Evolutionary conservation across 2,113 vertebrate genomes (phyloP), one percentile per base, ranked within the genome.

Genomic region (Pollachius pollachius): DNA sequence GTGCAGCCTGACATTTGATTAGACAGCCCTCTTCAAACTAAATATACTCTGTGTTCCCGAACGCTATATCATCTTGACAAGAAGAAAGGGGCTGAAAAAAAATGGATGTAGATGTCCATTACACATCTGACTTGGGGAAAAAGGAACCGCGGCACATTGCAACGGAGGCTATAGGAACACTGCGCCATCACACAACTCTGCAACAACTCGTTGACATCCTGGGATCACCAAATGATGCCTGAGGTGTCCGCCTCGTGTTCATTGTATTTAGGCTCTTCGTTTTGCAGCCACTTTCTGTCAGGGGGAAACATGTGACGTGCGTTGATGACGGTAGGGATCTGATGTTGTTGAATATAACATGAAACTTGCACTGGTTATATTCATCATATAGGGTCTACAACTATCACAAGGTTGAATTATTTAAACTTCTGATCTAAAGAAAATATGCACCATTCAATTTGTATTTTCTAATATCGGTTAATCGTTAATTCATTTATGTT

Each of bases 21-120:
- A 89, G 88, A 90, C 90, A 89, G 86, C 73, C 75, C 84, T 88
- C 84, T 81, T 87, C 87, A 89, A 84, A 86, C 76, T 82, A 87
- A 90, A 89, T 88, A 90, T 80, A 85, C 82, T 87, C 73, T 81
- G 79, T 85, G 83, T 90, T 88, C 85, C 80, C 74, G 72, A 11
- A 81, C 78, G 86, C 80, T 88, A 81, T 79, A 88, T 90, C 87
- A 88, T 79, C 57, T 72, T 89, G 88, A 90, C 89, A 88, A 74
- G 83, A 72, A 63, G 78, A 72, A 76, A 83, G 74, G 80, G 78
- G 77, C 52, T 23, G 60, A 48, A 67, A 64, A 64, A 63, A 19
- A 66, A 56, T 61, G 52, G 62, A 74, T 73, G 69, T 48, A 69
- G 70, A 72, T 68, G 67, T 69, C 65, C 30, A 70, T 62, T 54